phyloP scores from a whole-genome alignment of 2,888 invertebrate genomes.

The Epirrhoe alternata region DNA sequence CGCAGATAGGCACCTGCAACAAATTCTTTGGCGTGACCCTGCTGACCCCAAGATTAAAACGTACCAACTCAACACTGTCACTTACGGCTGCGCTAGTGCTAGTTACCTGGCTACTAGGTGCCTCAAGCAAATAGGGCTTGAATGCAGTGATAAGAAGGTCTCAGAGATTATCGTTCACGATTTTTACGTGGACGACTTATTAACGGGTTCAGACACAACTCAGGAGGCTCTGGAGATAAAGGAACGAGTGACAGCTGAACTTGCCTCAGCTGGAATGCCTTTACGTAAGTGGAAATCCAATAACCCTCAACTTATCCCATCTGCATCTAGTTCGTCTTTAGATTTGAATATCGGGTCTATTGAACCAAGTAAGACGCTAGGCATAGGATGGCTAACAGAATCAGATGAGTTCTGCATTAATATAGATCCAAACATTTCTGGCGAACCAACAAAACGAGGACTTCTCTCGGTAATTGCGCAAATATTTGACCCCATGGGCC shows the following conservation, averaged over 20 bases:
- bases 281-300: slow-evolving; percentile 20
- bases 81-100: slow-evolving; percentile 46
- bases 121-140: slow-evolving; percentile 25
- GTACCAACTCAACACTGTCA: slow-evolving; percentile 44
- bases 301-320: not conserved
- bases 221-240: slow-evolving; percentile 2
- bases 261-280: slow-evolving; percentile 14
- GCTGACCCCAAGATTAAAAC: slow-evolving; percentile 25
- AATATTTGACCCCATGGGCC: slow-evolving; percentile 43
- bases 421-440: slow-evolving; percentile 16
- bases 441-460: slow-evolving; percentile 45
- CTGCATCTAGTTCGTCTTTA: slow-evolving; percentile 7
- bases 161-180: slow-evolving; percentile 17
- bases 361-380: slow-evolving; percentile 44
- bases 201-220: slow-evolving; percentile 10
- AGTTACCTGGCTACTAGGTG: slow-evolving; percentile 36
- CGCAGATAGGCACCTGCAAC: slow-evolving; percentile 36
- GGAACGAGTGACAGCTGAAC: slow-evolving; percentile 10
- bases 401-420: slow-evolving; percentile 40
- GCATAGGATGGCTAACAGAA: slow-evolving; percentile 45
- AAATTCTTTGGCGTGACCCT: slow-evolving; percentile 44
- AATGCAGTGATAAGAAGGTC: slow-evolving; percentile 15
- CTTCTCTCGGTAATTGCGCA: slow-evolving; percentile 40
- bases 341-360: slow-evolving; percentile 12
- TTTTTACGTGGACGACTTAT: slow-evolving; percentile 36